Evolutionary conservation across 2,797 vertebrate species (phyloP).

Genomic region (Thamnophis elegans): DNA sequence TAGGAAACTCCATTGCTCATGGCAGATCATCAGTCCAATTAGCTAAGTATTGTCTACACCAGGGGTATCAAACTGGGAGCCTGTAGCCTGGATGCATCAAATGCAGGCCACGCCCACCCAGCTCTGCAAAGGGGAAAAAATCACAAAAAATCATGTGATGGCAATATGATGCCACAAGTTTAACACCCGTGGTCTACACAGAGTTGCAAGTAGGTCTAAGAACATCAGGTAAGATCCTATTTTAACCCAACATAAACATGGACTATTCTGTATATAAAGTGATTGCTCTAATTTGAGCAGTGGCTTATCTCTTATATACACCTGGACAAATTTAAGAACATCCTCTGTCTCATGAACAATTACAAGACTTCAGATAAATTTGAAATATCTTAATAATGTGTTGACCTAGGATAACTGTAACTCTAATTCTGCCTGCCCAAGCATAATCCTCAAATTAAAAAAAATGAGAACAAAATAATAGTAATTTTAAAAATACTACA

Average conservation of each 20-base stretch:
- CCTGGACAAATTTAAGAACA: neutral
- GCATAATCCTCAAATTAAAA: neutral
- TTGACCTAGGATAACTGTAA: neutral
- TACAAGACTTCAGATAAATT: neutral
- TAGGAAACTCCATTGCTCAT: neutral
- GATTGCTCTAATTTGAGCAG: neutral
- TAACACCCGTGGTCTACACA: neutral
- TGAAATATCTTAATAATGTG: neutral
- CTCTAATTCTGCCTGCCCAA: neutral
- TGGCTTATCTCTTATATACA: neutral
- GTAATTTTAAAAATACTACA: neutral
- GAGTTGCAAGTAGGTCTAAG: neutral
- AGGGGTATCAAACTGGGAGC: too few relatives aligned
- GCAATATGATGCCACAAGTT: too few relatives aligned
- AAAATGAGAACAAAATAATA: neutral
- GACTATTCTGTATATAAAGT: neutral
- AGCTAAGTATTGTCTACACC: neutral
- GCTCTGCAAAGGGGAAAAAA: too few relatives aligned
- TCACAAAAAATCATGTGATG: too few relatives aligned
- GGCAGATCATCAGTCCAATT: neutral
- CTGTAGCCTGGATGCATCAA: too few relatives aligned
- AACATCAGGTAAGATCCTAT: neutral
- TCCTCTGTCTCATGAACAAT: neutral
- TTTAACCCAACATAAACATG: neutral
- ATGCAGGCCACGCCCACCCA: too few relatives aligned